phyloP scores from a whole-genome alignment of 1,140 invertebrate genomes.

The Palaemon carinicauda region DNA sequence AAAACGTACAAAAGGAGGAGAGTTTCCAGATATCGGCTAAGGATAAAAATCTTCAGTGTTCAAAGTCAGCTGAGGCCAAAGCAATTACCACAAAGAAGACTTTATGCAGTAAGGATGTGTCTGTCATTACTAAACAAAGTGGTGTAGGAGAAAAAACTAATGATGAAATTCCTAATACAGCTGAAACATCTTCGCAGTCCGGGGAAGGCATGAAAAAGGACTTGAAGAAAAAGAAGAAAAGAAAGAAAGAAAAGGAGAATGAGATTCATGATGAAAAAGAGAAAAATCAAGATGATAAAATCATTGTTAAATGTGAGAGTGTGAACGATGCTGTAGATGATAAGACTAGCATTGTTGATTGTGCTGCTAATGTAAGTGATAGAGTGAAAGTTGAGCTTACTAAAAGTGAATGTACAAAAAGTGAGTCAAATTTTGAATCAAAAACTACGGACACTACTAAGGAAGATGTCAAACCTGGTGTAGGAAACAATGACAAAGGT shows the following conservation, averaged over 20 bases:
- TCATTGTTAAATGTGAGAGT: neutral
- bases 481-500: too few relatives aligned
- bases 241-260: neutral
- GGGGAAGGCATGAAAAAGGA: neutral
- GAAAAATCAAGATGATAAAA: neutral
- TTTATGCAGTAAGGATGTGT: too few relatives aligned
- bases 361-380: neutral
- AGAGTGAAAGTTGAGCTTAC: too few relatives aligned
- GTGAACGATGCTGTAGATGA: neutral
- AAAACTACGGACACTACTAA: neutral
- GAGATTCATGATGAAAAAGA: neutral
- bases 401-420: too few relatives aligned
- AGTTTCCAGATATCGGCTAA: too few relatives aligned
- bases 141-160: too few relatives aligned
- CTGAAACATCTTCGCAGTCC: too few relatives aligned
- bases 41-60: neutral
- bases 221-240: neutral
- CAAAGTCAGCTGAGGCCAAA: neutral
- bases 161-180: too few relatives aligned
- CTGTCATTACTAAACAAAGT: too few relatives aligned
- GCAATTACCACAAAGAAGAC: too few relatives aligned
- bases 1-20: too few relatives aligned
- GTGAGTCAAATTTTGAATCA: neutral
- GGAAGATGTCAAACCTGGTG: neutral
- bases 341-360: neutral